Conservation (phyloP, 2,797 vertebrate genomes). For the Aphelocoma californica region DNA sequence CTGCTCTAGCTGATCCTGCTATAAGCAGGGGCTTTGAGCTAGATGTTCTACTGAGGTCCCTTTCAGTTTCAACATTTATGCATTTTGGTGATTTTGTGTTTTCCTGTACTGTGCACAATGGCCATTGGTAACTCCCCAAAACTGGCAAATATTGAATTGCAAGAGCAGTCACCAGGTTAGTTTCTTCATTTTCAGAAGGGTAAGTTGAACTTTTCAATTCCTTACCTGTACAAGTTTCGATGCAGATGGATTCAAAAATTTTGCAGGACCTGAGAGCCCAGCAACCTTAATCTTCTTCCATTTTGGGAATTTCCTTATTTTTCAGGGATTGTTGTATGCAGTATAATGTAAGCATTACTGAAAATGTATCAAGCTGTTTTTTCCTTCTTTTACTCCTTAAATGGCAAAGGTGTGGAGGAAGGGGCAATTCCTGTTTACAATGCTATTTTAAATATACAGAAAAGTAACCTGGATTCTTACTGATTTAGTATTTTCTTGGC, state of each 20-base stretch:
- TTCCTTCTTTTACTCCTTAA: background rate
- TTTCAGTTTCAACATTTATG: background rate
- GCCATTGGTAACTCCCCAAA: background rate
- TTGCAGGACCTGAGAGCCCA: background rate
- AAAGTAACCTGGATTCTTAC: conserved; percentile 15
- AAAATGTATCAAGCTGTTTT: background rate
- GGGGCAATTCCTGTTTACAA: background rate
- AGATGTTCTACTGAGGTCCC: background rate
- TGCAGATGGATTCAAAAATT: background rate
- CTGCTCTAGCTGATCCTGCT: background rate
- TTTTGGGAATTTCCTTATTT: background rate
- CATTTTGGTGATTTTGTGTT: background rate
- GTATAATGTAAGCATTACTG: background rate
- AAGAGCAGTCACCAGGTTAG: background rate
- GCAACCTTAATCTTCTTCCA: background rate
- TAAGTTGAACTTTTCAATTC: background rate
- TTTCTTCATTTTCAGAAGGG: background rate
- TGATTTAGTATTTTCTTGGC: background rate
- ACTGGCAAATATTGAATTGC: background rate
- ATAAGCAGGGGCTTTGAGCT: background rate
- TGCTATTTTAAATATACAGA: background rate
- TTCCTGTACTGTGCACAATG: background rate
- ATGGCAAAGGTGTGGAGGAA: background rate
- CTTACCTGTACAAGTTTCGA: background rate
- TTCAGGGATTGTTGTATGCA: accelerated